Evolutionary conservation across 2,113 vertebrate species (phyloP).

Genomic region (Phoenicopterus ruber): DNA sequence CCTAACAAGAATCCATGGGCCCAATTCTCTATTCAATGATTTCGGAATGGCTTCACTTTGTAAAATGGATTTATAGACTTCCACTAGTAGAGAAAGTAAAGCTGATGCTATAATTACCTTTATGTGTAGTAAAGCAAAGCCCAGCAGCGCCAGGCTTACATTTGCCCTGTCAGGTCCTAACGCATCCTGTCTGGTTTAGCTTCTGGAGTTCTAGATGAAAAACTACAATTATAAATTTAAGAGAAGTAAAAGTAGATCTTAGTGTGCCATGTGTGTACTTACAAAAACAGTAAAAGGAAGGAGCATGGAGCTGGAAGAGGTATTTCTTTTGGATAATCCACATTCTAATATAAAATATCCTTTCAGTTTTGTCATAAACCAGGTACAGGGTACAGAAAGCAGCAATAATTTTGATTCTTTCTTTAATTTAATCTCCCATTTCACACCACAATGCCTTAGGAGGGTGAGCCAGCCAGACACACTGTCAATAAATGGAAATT

Average conservation of each 20-base stretch:
- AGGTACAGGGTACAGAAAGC: neutral
- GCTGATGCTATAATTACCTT: neutral
- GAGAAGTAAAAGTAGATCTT: neutral
- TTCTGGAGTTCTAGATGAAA: neutral
- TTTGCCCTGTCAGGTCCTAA: neutral
- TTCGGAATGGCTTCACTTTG: neutral
- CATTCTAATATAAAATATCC: neutral
- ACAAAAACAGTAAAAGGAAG: neutral
- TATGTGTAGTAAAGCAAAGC: neutral
- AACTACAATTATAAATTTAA: neutral
- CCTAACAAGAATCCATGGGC: rapidly evolving
- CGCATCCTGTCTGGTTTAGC: neutral
- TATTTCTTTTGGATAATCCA: neutral
- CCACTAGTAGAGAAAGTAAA: neutral
- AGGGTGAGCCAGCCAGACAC: slow-evolving; percentile 8
- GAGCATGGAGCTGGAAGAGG: neutral
- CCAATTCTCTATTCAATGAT: neutral
- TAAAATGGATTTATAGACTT: neutral
- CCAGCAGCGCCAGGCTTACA: neutral
- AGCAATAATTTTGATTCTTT: slow-evolving; percentile 4
- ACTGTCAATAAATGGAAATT: slow-evolving; percentile 35
- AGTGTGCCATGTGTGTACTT: neutral
- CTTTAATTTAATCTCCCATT: slow-evolving; percentile 49
- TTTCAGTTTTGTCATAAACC: neutral
- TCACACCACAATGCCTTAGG: slow-evolving; percentile 3